Evolutionary conservation across 1,140 invertebrate species (phyloP).

Genomic region (Scaptodrosophila lebanonensis): DNA sequence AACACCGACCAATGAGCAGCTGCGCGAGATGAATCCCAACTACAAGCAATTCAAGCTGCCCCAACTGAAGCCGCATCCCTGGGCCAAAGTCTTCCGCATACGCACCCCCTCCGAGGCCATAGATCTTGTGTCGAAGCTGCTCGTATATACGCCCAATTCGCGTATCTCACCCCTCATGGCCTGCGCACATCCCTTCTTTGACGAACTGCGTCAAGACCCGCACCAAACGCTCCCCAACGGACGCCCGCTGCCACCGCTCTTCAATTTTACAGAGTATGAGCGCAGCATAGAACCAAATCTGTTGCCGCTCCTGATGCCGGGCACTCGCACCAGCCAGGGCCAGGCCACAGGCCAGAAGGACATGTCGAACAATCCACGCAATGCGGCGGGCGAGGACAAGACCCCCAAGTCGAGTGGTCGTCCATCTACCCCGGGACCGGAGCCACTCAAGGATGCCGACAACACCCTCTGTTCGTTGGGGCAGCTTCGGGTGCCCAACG

Average conservation of each 20-base stretch:
- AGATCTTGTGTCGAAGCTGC: slow-evolving; percentile 57
- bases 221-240: slow-evolving; percentile 49
- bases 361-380: slow-evolving; percentile 11
- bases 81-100: slow-evolving; percentile 90
- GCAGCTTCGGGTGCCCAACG: too few relatives aligned
- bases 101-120: slow-evolving; percentile 53
- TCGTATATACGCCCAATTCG: slow-evolving; percentile 44
- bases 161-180: slow-evolving; percentile 36
- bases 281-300: slow-evolving; percentile 36
- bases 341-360: not conserved
- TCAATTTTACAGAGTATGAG: slow-evolving; percentile 53
- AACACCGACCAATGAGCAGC: slow-evolving; percentile 98
- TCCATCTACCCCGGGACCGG: not conserved
- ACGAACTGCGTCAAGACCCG: slow-evolving; percentile 54
- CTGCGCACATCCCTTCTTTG: slow-evolving; percentile 59
- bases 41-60: slow-evolving; percentile 99
- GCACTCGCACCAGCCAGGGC: not conserved
- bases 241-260: slow-evolving; percentile 33
- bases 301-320: slow-evolving; percentile 25
- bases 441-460: not conserved
- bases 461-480: not conserved
- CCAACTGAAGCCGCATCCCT: slow-evolving; percentile 99
- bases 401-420: not conserved
- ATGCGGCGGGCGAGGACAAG: slow-evolving; percentile 38
- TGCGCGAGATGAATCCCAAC: slow-evolving; percentile 99